Evolutionary conservation across 2,888 invertebrate genomes (phyloP).

Genomic region (Andrena hattorfiana): DNA sequence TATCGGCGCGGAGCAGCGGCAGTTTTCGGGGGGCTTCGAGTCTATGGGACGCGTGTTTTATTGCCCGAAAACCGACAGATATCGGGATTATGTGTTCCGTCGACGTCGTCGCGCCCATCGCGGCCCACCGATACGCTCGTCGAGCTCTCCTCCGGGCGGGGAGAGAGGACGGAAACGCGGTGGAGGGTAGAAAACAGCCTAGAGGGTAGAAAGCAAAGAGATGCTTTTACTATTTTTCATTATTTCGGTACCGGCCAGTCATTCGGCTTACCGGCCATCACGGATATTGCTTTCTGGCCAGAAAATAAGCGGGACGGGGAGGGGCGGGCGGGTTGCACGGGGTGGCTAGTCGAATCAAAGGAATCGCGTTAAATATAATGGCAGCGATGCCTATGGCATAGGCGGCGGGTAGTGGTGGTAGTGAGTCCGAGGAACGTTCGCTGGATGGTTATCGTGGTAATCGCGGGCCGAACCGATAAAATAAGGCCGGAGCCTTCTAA

Average conservation of each 20-base stretch:
- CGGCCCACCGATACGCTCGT: constrained; percentile 29
- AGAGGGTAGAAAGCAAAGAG: not conserved
- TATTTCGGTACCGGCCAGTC: not conserved
- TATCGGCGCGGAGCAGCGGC: constrained; percentile 81
- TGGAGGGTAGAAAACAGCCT: not conserved
- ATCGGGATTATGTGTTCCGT: constrained; percentile 84
- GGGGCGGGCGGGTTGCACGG: not conserved
- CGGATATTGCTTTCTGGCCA: constrained; percentile 21
- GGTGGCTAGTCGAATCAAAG: constrained; percentile 66
- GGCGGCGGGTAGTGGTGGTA: constrained; percentile 57
- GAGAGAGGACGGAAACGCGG: not conserved
- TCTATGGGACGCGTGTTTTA: constrained; percentile 86
- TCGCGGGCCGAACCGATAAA: constrained; percentile 76
- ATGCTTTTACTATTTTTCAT: constrained; percentile 6
- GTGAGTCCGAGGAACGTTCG: constrained; percentile 70
- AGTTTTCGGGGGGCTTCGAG: constrained; percentile 73
- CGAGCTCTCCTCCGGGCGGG: constrained; percentile 12
- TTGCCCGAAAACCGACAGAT: constrained; percentile 88
- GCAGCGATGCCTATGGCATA: constrained; percentile 52
- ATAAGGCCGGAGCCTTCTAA: constrained; percentile 71
- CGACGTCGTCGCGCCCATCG: constrained; percentile 50
- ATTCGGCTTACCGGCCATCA: constrained; percentile 17
- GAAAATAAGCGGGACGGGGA: constrained; percentile 51
- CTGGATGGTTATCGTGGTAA: constrained; percentile 81
- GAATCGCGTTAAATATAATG: constrained; percentile 73